Base-by-base conservation (phyloP, 2,113 vertebrate species). In the Charadrius vociferus region DNA sequence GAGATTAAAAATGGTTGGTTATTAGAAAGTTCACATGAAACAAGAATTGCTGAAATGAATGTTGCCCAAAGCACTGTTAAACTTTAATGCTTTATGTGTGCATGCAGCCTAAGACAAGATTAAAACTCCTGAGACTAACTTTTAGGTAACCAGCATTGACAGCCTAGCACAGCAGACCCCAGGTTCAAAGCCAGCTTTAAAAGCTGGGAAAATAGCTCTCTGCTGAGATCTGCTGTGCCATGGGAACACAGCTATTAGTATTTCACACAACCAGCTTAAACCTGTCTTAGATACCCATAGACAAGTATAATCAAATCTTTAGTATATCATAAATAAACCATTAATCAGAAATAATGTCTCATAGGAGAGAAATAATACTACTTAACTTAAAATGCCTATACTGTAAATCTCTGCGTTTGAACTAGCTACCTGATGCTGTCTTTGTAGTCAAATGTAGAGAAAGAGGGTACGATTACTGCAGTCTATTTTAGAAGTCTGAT, bases 11-110 rank as follows among this genome's bases (percentile, higher is more conserved):
- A 49, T 65, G 19, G 21, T 52, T 87, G 32, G 68, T 81, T 94
- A 93, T 86, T 84, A 97, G 55, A 92, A 97, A 94, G 75, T 88
- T 94, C 92, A 92, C 72, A 84, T 50, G 72, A 94, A 94, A 92
- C 67, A 86, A 86, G 62, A 93, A 90, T 66, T 96, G 58, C 74
- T 88, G 93, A 93, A 96, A 86, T 88, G 41, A 83, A 86, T 73
- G 62, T 93, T 93, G 94, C 90, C 93, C 72, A 88, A 77, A 94
- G 85, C 92, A 63, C 79, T 67, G 55, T 81, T 86, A 86, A 83
- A 92, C 58, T 87, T 95, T 61, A 87, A 92, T 80, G 90, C 62
- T 82, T 88, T 85, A 82, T 26, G 59, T 94, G 72, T 74, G 41
- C 67, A 78, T 70, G 73, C 45, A 91, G 50, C 34, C 55, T 81